Evolutionary conservation across 1,140 invertebrate genomes (phyloP).

Genomic region (Laupala kohalensis): DNA sequence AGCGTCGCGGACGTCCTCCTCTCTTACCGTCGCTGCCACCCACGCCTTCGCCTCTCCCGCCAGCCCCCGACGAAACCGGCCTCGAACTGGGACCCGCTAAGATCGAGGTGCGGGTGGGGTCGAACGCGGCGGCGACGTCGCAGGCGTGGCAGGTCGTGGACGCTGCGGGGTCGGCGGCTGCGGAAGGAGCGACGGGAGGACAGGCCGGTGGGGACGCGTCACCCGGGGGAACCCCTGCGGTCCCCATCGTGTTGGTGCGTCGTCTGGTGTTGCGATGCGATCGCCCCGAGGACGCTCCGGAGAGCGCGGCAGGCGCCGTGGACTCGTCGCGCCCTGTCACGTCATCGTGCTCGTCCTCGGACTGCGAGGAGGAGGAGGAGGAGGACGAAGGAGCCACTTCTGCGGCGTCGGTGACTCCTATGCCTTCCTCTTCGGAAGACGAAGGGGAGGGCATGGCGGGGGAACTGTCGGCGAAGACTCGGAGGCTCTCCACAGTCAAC

Average conservation of each 20-base stretch:
- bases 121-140: not conserved
- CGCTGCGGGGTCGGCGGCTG: not conserved
- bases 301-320: too few species aligned
- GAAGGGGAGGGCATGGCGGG: too few species aligned
- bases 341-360: not conserved
- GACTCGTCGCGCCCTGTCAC: not conserved
- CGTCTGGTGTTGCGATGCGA: not conserved
- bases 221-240: not conserved
- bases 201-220: not conserved
- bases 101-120: constrained; percentile 2
- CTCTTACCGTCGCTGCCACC: not conserved
- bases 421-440: not conserved
- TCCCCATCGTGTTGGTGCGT: constrained; percentile 8
- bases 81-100: not conserved
- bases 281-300: too few species aligned
- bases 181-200: not conserved
- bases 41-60: not conserved
- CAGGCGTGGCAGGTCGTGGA: constrained; percentile 3
- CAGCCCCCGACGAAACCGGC: not conserved
- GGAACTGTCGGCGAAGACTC: too few species aligned
- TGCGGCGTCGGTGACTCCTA: too few species aligned
- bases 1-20: too few species aligned
- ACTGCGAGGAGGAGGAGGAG: not conserved
- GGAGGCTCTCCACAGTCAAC: not conserved
- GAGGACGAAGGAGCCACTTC: not conserved